These are phyloP conservation scores for Agapostemon virescens DNA, from an alignment of 2,888 invertebrate species.

Conservation along the genomic window DNA sequence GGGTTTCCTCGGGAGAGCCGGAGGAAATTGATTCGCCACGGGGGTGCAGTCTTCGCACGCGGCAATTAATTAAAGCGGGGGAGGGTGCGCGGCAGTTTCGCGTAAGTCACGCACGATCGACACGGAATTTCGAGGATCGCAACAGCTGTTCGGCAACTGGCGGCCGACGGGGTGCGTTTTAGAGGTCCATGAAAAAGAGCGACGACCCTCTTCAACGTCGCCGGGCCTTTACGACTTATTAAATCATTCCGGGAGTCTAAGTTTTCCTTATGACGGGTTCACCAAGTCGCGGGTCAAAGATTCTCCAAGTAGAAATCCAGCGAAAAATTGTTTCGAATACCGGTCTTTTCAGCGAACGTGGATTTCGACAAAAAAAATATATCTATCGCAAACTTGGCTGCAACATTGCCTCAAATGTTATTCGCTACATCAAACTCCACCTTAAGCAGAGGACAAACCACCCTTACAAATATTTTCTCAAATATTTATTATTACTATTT, in stretches of 20 bases:
- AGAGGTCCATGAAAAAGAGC: conserved; percentile 63
- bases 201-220: conserved; percentile 75
- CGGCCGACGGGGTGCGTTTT: conserved; percentile 36
- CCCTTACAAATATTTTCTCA: too few species aligned
- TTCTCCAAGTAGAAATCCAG: background rate
- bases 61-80: conserved; percentile 43
- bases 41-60: background rate
- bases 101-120: conserved; percentile 47
- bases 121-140: conserved; percentile 51
- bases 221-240: conserved; percentile 74
- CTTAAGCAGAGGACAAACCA: too few species aligned
- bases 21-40: background rate
- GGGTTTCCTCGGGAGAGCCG: background rate
- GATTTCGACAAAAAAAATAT: too few species aligned
- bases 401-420: too few species aligned
- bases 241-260: conserved; percentile 71
- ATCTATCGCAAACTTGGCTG: too few species aligned
- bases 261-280: background rate
- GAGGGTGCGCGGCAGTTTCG: background rate
- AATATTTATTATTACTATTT: too few species aligned
- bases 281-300: background rate
- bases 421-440: too few species aligned
- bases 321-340: background rate
- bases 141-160: conserved; percentile 64
- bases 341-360: background rate